phyloP scores from a whole-genome alignment of 2,797 vertebrate genomes.

The Mus minutoides region DNA sequence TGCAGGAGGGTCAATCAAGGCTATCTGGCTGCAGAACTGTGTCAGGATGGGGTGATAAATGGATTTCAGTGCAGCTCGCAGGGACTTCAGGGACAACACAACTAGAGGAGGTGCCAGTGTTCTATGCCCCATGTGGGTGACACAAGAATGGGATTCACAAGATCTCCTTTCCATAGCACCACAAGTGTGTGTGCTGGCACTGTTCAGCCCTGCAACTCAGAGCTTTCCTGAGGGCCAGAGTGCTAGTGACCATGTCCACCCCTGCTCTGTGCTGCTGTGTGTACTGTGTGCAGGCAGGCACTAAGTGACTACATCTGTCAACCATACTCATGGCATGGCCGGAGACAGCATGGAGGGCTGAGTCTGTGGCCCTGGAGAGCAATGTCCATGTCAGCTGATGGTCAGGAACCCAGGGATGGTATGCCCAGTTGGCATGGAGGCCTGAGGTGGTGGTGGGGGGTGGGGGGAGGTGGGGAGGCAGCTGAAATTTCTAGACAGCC shows the following conservation, averaged over 20 bases:
- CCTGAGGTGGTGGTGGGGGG: not conserved
- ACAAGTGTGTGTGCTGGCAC: not conserved
- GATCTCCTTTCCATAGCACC: not conserved
- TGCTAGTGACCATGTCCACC: not conserved
- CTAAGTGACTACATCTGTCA: not conserved
- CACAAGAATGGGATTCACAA: not conserved
- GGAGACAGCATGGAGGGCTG: not conserved
- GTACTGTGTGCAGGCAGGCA: not conserved
- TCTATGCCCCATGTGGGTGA: not conserved
- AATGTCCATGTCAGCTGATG: not conserved
- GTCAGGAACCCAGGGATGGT: not conserved
- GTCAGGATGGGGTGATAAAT: not conserved
- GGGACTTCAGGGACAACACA: not conserved
- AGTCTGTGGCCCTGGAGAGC: not conserved
- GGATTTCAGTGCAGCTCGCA: not conserved
- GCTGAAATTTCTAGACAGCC: not conserved
- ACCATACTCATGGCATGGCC: no score
- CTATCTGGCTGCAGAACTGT: slow-evolving; percentile 28
- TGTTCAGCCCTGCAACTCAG: not conserved
- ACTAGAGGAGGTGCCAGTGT: not conserved
- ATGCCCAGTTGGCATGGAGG: not conserved
- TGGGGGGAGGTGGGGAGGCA: no score
- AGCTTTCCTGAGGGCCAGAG: not conserved
- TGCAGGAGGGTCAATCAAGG: slow-evolving; percentile 70
- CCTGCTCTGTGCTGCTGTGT: not conserved